Conservation (phyloP, 2,113 vertebrate species). For the Xiphorhynchus elegans region DNA sequence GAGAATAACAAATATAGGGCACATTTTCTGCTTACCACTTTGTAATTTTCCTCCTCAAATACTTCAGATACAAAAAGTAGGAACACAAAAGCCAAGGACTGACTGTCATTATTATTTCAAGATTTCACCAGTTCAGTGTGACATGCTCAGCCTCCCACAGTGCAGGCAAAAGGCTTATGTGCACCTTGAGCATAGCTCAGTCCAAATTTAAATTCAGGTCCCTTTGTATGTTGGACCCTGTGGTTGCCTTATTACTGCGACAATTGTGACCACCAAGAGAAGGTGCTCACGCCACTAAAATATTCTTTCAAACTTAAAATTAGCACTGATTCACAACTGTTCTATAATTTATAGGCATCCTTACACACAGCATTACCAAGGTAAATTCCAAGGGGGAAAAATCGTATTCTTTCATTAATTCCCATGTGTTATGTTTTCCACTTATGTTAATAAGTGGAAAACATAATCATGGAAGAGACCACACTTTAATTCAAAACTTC, state of each 20-base stretch:
- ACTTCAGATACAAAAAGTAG: background rate
- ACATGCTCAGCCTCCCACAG: background rate
- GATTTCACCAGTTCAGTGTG: background rate
- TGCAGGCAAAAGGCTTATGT: rapidly evolving
- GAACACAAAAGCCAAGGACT: background rate
- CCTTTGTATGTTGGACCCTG: background rate
- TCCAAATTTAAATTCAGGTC: background rate
- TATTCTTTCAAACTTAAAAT: background rate
- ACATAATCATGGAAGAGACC: background rate
- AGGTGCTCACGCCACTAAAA: background rate
- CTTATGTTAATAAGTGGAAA: background rate
- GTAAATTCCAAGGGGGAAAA: background rate
- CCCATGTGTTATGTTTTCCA: background rate
- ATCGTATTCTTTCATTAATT: background rate
- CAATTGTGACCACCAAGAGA: background rate
- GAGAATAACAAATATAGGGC: background rate
- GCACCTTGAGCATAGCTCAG: background rate
- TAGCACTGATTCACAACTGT: background rate
- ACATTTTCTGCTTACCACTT: background rate
- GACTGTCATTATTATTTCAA: background rate
- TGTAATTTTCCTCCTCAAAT: background rate
- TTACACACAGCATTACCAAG: background rate
- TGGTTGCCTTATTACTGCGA: background rate
- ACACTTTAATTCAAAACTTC: background rate
- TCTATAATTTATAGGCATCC: background rate